Conservation (phyloP, 2,888 invertebrate species). For the Entomobrya proxima region DNA sequence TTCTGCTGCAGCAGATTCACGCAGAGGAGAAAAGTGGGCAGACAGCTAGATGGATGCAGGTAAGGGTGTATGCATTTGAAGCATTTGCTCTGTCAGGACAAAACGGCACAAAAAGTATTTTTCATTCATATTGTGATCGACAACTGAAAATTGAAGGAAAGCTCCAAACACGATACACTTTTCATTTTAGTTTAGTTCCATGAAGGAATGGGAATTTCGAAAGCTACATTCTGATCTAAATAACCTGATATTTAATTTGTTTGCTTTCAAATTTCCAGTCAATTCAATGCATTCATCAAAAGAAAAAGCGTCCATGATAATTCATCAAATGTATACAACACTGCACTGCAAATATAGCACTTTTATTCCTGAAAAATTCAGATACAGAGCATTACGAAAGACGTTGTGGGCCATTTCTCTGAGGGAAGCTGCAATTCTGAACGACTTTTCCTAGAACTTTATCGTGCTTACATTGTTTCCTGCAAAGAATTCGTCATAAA, state of each 20-base stretch:
- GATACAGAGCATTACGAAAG: too few relatives aligned
- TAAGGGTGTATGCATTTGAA: background rate
- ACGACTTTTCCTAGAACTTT: conserved; percentile 9
- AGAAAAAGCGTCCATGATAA: too few relatives aligned
- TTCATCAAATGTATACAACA: too few relatives aligned
- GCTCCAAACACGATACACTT: background rate
- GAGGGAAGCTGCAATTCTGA: background rate
- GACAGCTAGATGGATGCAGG: conserved; percentile 13
- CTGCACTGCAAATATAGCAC: too few relatives aligned
- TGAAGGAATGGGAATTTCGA: background rate
- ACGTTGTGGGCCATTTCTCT: background rate
- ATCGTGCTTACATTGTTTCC: background rate
- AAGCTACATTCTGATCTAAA: too few relatives aligned
- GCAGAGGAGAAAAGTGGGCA: background rate
- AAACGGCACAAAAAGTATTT: background rate
- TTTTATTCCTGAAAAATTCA: too few relatives aligned
- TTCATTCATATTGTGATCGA: conserved; percentile 20
- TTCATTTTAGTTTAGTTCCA: background rate
- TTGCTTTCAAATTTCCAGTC: too few relatives aligned
- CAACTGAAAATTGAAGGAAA: conserved; percentile 5
- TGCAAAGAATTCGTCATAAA: conserved; percentile 15
- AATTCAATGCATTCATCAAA: too few relatives aligned
- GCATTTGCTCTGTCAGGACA: background rate
- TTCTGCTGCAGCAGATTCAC: background rate
- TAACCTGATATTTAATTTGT: too few relatives aligned